Percentiles rank a stretch among this genome's conserved stretches.
phyloP scores from a whole-genome alignment of 2,797 vertebrate species.

The Muscicapa striata region DNA sequence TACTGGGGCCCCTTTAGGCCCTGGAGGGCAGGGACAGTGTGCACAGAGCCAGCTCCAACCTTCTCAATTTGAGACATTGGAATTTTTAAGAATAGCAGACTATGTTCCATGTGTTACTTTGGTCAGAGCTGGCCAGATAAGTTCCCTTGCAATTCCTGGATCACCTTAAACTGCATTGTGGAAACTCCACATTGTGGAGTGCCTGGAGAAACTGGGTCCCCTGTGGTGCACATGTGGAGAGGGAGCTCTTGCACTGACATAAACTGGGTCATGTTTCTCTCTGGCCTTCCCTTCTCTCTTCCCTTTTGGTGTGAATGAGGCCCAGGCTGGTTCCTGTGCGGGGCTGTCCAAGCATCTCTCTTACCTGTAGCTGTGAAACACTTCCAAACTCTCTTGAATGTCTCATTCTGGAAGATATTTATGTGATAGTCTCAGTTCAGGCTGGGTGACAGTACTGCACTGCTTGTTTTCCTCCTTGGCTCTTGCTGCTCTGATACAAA shows the following conservation, averaged over 20 bases:
- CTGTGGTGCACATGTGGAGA: background rate
- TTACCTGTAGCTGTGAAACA: too few relatives aligned
- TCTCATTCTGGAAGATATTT: background rate
- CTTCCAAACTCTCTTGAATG: background rate
- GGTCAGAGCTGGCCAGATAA: background rate
- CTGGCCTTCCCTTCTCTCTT: background rate
- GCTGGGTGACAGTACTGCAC: background rate
- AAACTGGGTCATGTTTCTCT: background rate
- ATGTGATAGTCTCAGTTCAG: background rate
- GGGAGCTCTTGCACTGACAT: background rate
- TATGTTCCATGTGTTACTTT: background rate
- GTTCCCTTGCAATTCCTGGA: background rate
- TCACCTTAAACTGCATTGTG: background rate
- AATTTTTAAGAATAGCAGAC: background rate
- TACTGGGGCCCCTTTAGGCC: accelerated
- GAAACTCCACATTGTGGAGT: background rate
- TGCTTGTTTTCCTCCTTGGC: background rate
- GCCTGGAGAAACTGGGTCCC: background rate
- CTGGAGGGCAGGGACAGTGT: background rate
- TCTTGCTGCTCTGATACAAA: background rate
- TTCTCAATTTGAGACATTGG: background rate
- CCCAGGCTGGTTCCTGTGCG: background rate
- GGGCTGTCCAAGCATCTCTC: background rate
- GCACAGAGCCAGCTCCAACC: background rate
- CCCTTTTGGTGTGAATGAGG: background rate